Evolutionary conservation across 2,797 vertebrate species (phyloP), one percentile per base, ranked within the genome.

Genomic region (Botia kubotai): DNA sequence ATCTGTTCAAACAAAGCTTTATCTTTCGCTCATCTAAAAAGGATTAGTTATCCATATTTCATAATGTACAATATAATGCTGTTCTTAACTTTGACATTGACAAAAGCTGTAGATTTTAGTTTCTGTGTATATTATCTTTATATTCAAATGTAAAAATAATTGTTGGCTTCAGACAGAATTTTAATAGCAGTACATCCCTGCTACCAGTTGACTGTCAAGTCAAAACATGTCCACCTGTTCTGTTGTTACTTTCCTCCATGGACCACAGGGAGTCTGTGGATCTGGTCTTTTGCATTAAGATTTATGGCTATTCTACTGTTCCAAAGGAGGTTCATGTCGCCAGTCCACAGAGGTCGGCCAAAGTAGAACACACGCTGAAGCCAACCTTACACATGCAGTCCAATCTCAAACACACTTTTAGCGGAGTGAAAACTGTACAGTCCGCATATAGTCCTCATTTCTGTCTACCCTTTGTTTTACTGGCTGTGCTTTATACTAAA

Each of bases 321-420:
- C 66, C 33, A 65, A 63, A 55, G n/a, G 58, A 19, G 7, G 3
- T 53, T 26, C 3, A 76, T 60, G 29, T n/a, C 29, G 62, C 77
- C 70, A 80, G 55, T 79, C 39, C 39, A 39, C 17, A 76, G 55
- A 75, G 75, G 79, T 79, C 78, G 58, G 78, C 84, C 82, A 87
- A 63, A 78, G 77, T 43, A 80, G 19, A 48, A 48, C 43, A 68
- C 60, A 83, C 53, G n/a, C 33, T 58, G 55, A 23, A 69, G 69
- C 72, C 80, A 77, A 11, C 53, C 36, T 71, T 4, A 55, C 60
- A 75, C 66, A 19, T 23, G 21, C 6, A 29, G 19, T 12, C 69
- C 77, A 80, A 7, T 62, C 55, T 67, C 3, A 62, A 57, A 80
- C 62, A 17, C 52, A 26, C 4, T 43, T 12, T 23, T 13, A 29